Conservation (phyloP, 2,888 invertebrate genomes). For the Brenthis ino region DNA sequence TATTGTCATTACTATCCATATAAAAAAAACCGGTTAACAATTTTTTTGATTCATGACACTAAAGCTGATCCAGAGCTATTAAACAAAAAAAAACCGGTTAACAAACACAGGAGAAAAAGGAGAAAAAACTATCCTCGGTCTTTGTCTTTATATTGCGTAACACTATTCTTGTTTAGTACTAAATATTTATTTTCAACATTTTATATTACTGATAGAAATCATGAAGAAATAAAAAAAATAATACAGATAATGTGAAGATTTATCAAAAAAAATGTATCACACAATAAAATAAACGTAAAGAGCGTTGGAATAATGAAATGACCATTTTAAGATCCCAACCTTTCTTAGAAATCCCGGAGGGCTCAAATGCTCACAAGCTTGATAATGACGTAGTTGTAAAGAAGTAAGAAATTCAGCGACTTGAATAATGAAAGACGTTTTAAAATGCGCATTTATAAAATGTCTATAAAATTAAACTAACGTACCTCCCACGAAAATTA, state of each 20-base stretch:
- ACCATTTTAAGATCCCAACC: neutral
- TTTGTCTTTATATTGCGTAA: too few species aligned
- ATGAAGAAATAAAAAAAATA: neutral
- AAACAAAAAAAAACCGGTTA: too few species aligned
- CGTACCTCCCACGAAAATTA: neutral
- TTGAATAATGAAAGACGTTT: conserved; percentile 11
- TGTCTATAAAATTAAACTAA: conserved; percentile 1
- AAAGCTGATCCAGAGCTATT: too few species aligned
- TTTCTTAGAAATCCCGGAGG: conserved; percentile 1
- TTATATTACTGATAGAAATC: neutral
- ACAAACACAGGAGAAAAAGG: too few species aligned
- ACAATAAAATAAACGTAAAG: neutral
- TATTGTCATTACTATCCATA: too few species aligned
- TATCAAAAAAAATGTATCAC: neutral
- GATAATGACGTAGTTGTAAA: neutral
- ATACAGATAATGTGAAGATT: neutral
- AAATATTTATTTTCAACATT: too few species aligned
- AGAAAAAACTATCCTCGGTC: too few species aligned
- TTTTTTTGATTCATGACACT: too few species aligned
- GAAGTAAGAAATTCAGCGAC: conserved; percentile 4
- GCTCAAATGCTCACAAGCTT: conserved; percentile 4
- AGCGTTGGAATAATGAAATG: neutral
- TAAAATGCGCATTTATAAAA: conserved; percentile 5
- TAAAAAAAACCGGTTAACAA: too few species aligned
- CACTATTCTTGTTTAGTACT: too few species aligned